A percentile compares a stretch with the other conserved stretches of the same genome.
Evolutionary conservation across 1,140 invertebrate species (phyloP).

Genomic region (Cataglyphis hispanica): DNA sequence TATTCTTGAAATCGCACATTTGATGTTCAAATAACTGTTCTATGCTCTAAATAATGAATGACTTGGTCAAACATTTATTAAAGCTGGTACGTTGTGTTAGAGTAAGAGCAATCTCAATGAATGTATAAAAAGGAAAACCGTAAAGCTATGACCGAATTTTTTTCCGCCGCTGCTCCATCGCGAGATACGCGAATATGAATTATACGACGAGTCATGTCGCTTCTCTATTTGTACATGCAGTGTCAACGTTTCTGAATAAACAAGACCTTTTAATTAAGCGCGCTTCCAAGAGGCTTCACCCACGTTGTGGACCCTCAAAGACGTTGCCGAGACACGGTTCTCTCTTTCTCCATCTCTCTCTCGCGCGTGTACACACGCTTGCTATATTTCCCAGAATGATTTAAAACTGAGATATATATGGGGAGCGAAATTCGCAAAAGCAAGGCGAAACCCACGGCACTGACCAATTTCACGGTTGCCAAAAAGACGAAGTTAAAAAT

Average conservation of each 20-base stretch:
- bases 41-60: neutral
- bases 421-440: neutral
- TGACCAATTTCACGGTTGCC: conserved; percentile 67
- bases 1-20: neutral
- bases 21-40: neutral
- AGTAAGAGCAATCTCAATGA: neutral
- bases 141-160: conserved; percentile 27
- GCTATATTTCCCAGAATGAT: conserved; percentile 57
- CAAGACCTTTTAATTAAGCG: conserved; percentile 73
- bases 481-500: conserved; percentile 48
- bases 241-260: conserved; percentile 62
- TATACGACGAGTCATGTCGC: conserved; percentile 25
- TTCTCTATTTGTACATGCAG: conserved; percentile 44
- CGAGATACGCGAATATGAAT: conserved; percentile 33
- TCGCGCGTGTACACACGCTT: conserved; percentile 3
- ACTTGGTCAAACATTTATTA: conserved; percentile 11
- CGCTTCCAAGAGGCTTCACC: conserved; percentile 14
- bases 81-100: neutral
- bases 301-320: conserved; percentile 38
- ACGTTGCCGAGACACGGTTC: conserved; percentile 7
- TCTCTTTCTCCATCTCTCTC: too few species aligned
- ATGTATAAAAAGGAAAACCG: neutral
- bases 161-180: neutral
- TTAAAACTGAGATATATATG: conserved; percentile 53
- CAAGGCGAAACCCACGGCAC: neutral